phyloP scores from a whole-genome alignment of 35 echinoderm and acorn worm species.

The Heliocidaris tuberculata region DNA sequence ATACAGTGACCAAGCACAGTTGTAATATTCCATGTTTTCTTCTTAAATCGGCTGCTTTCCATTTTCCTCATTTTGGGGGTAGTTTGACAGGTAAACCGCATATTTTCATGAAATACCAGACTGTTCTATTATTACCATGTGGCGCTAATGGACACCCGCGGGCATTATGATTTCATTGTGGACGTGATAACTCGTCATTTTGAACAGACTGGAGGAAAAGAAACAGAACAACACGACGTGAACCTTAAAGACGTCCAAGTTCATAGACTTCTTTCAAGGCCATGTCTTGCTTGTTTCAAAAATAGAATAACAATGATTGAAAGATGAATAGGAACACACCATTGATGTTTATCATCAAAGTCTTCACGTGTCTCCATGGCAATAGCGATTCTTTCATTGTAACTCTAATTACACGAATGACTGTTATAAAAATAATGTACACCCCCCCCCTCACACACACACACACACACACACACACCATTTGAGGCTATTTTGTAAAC shows the following conservation, averaged over 20 bases:
- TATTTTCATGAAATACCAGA: slow-evolving; percentile 4
- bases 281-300: background rate
- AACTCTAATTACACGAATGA: too few relatives aligned
- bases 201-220: background rate
- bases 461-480: too few relatives aligned
- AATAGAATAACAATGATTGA: background rate
- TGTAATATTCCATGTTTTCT: background rate
- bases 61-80: background rate
- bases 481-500: too few relatives aligned
- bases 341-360: too few relatives aligned
- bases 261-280: slow-evolving; percentile 9
- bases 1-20: background rate
- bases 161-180: slow-evolving; percentile 28
- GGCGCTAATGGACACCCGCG: slow-evolving; percentile 3
- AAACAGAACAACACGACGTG: background rate
- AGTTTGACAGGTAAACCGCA: slow-evolving; percentile 21
- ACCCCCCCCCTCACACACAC: too few relatives aligned
- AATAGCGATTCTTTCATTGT: too few relatives aligned
- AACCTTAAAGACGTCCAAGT: background rate
- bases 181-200: slow-evolving; percentile 31
- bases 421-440: too few relatives aligned
- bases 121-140: slow-evolving; percentile 40
- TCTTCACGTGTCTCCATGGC: too few relatives aligned
- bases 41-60: background rate
- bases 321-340: too few relatives aligned